Percentiles rank a stretch among this genome's conserved stretches.
Conservation (phyloP, 2,113 vertebrate genomes). For the Thomomys bottae region DNA sequence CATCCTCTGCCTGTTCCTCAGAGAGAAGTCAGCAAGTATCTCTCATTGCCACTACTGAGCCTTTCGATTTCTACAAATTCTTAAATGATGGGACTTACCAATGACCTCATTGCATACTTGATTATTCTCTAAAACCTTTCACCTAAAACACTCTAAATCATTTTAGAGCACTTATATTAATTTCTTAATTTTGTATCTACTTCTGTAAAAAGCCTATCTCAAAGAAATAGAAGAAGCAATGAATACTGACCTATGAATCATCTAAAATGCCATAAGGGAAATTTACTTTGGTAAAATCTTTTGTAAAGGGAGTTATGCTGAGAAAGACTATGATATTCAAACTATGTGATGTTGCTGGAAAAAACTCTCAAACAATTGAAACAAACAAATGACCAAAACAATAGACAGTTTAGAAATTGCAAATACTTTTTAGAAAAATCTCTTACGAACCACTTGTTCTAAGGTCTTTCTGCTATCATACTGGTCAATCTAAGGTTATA, state of each 20-base stretch:
- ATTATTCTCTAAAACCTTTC: not conserved
- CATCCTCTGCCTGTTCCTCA: not conserved
- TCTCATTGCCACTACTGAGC: not conserved
- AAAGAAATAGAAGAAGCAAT: not conserved
- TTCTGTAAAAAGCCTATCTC: not conserved
- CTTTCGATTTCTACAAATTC: not conserved
- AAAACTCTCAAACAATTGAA: not conserved
- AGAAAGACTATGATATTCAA: not conserved
- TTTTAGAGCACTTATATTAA: not conserved
- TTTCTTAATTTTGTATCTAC: not conserved
- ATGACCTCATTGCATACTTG: not conserved
- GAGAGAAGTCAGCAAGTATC: not conserved
- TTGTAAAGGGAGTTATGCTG: not conserved
- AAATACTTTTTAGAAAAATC: not conserved
- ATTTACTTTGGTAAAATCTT: not conserved
- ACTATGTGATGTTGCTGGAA: not conserved
- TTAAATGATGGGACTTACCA: not conserved
- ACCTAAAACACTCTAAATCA: not conserved
- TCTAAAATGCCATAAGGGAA: not conserved
- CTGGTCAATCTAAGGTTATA: no score
- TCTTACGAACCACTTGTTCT: no score
- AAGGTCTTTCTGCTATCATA: no score
- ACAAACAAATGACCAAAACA: not conserved
- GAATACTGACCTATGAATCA: not conserved
- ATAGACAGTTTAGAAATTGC: not conserved